phyloP scores from a whole-genome alignment of 2,797 vertebrate species.

The Adrianichthys oophorus region DNA sequence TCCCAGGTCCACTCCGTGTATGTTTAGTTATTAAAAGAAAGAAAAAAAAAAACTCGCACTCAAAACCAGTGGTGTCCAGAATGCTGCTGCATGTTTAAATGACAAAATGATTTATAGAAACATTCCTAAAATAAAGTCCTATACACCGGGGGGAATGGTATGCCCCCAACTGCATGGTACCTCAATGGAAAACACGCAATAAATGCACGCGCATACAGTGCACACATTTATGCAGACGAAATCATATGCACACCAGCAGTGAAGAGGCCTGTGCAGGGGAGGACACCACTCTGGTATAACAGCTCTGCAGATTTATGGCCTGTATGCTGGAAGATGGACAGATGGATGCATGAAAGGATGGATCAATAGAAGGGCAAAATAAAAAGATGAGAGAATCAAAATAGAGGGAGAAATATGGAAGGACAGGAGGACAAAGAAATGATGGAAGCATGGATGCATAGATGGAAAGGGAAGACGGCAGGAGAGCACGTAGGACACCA shows the following conservation, averaged over 20 bases:
- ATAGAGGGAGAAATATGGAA: slow-evolving; percentile 49
- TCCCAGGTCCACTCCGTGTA: slow-evolving; percentile 54
- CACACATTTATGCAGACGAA: slow-evolving; percentile 34
- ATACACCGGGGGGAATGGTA: slow-evolving; percentile 29
- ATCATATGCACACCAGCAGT: slow-evolving; percentile 30
- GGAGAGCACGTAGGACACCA: slow-evolving; percentile 37
- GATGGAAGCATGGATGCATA: slow-evolving; percentile 45
- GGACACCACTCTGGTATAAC: slow-evolving; percentile 52
- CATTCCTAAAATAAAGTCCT: slow-evolving; percentile 72
- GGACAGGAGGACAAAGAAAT: slow-evolving; percentile 62
- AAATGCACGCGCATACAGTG: slow-evolving; percentile 36
- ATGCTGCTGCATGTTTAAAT: slow-evolving; percentile 74
- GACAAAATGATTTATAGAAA: slow-evolving; percentile 84
- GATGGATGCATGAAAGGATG: slow-evolving; percentile 61
- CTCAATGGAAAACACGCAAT: slow-evolving; percentile 34
- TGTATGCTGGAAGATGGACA: slow-evolving; percentile 66
- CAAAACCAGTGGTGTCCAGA: slow-evolving; percentile 75
- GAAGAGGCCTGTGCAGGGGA: slow-evolving; percentile 38
- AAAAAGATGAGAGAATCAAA: slow-evolving; percentile 49
- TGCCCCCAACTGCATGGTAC: slow-evolving; percentile 37
- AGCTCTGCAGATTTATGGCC: slow-evolving; percentile 68
- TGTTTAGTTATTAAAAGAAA: slow-evolving; percentile 73
- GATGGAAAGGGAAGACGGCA: slow-evolving; percentile 42
- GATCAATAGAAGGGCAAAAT: slow-evolving; percentile 62
- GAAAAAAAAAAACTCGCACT: slow-evolving; percentile 63